Evolutionary conservation across 2,797 vertebrate genomes (phyloP).

Genomic region (Callimico goeldii): DNA sequence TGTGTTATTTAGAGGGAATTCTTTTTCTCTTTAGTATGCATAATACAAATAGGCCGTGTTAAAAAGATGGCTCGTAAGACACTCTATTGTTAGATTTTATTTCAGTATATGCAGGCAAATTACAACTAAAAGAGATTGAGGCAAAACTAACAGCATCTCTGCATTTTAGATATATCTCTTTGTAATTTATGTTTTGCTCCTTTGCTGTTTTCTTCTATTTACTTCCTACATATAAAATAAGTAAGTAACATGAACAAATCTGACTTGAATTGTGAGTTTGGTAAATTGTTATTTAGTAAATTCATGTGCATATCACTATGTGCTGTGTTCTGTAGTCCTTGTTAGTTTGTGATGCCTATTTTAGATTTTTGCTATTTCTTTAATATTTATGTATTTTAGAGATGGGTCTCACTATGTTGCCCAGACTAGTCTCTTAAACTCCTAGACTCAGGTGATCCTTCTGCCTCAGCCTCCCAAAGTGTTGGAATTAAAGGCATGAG

Average conservation of each 20-base stretch:
- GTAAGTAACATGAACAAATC: conserved; percentile 20
- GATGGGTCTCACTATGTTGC: neutral
- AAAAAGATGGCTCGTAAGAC: conserved; percentile 11
- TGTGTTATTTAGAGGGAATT: conserved; percentile 66
- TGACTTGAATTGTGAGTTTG: conserved; percentile 53
- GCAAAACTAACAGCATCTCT: conserved; percentile 34
- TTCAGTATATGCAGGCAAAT: neutral
- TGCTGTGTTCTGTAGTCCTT: conserved; percentile 19
- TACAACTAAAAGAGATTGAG: conserved; percentile 22
- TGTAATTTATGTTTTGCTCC: conserved; percentile 33
- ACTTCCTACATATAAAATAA: conserved; percentile 44
- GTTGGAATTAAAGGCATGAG: neutral
- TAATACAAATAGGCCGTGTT: conserved; percentile 48
- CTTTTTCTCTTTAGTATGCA: conserved; percentile 32
- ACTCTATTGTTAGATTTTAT: conserved; percentile 39
- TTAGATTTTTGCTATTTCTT: conserved; percentile 36
- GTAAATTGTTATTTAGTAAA: neutral
- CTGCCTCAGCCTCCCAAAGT: neutral
- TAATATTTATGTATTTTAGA: neutral
- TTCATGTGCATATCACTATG: neutral
- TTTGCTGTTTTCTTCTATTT: conserved; percentile 43
- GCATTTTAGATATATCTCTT: conserved; percentile 6
- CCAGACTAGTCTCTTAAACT: neutral
- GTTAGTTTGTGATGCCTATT: conserved; percentile 52
- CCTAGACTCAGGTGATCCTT: neutral